Evolutionary conservation across 1,140 invertebrate genomes (phyloP), one percentile per base, ranked within the genome.

Genomic region (Halyomorpha halys): DNA sequence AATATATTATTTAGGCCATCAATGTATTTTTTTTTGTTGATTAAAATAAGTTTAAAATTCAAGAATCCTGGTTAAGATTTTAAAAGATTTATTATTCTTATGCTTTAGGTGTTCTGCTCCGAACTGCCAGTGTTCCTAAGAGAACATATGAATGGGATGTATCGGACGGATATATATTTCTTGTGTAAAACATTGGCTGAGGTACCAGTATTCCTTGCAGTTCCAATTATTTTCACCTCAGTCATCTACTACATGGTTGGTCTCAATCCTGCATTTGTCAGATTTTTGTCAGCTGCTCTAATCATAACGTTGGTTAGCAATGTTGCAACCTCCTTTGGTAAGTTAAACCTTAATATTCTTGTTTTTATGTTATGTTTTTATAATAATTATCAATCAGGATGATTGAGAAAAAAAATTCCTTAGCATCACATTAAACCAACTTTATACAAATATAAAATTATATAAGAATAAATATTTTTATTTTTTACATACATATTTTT

Each of bases 131-230:
- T 98, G 61, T 97, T 97, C 74, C 78, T 97, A 66, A 77, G 93
- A 25, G 94, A 97, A 76, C 87, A 97, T 72, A 83, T 85, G 61
- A 92, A 90, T 70, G 91, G 93, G 25, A 87, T 97, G 80, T 98
- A 98, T 72, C 79, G 94, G 47, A 88, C 89, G 0, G 93, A 95
- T 69, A 84, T 94, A 0, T 98, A 97, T 73, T 98, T 96, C 76
- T 73, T 97, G 15, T 86, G 88, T 62, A 98, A 97, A 77, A 92
- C 88, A 0, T 70, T 96, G 23, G 89, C 91, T 0, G 93, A 97
- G 74, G 79, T 90, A 11, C 89, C 89, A 0, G 80, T 93, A 39
- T 91, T 89, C 69, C 78, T 91, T 2, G 77, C 85, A 0, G 83
- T 94, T 44, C 93, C 94, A 0, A 68, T 92, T 13, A 75, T 95